phyloP scores from a whole-genome alignment of 2,888 invertebrate species.

The Ischnus inquisitorius region DNA sequence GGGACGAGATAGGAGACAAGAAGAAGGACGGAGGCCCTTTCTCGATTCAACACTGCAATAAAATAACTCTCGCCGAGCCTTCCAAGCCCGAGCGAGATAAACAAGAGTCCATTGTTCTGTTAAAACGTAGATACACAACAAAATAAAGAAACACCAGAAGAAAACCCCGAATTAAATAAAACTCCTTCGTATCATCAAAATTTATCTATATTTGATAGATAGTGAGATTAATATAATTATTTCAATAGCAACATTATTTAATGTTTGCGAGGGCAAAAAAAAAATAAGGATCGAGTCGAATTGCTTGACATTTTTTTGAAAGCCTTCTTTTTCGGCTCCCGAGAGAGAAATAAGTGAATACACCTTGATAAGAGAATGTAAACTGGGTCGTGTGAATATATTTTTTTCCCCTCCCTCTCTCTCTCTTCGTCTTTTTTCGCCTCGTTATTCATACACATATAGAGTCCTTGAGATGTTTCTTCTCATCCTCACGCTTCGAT shows the following conservation, averaged over 20 bases:
- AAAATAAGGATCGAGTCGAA: too few species aligned
- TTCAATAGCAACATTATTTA: too few species aligned
- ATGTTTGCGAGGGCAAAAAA: too few species aligned
- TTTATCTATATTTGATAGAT: not conserved
- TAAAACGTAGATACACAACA: not conserved
- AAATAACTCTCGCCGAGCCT: conserved; percentile 40
- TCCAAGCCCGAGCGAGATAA: conserved; percentile 10
- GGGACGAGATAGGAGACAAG: conserved; percentile 1
- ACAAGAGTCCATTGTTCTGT: conserved; percentile 16
- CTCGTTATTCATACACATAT: conserved; percentile 15
- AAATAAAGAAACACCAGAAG: not conserved
- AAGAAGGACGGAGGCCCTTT: conserved; percentile 44
- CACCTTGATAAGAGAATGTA: conserved; percentile 45
- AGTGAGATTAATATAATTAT: not conserved
- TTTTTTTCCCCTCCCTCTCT: conserved; percentile 29
- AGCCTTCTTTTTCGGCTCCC: not conserved
- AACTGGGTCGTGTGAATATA: conserved; percentile 56
- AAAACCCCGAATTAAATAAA: not conserved
- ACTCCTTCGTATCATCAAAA: not conserved
- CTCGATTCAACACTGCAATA: conserved; percentile 46
- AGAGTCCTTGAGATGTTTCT: conserved; percentile 31
- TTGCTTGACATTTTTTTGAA: not conserved
- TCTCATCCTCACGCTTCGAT: conserved; percentile 40
- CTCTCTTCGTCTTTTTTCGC: conserved; percentile 13
- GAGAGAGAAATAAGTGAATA: not conserved